phyloP scores from a whole-genome alignment of 2,797 vertebrate species.

The Ctenosaura bakeri region DNA sequence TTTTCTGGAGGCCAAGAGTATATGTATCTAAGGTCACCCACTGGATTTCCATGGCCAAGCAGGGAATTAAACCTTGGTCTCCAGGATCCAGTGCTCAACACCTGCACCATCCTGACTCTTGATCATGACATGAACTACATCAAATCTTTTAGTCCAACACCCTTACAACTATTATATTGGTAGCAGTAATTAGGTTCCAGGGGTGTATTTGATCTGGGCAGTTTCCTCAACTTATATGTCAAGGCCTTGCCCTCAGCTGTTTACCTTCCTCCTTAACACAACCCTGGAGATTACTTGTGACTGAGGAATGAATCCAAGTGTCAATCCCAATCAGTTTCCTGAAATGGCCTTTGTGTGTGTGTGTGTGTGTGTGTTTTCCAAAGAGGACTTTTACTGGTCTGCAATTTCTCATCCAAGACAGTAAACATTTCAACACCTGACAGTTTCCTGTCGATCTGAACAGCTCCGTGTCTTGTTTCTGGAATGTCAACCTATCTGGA shows the following conservation, averaged over 20 bases:
- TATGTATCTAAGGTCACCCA: too few relatives aligned
- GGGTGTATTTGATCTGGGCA: neutral
- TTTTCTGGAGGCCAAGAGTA: too few relatives aligned
- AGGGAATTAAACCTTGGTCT: too few relatives aligned
- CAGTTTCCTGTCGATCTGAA: slow-evolving; percentile 72
- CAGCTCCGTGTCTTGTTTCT: slow-evolving; percentile 60
- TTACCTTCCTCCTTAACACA: neutral
- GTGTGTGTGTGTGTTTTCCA: neutral
- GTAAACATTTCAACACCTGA: slow-evolving; percentile 73
- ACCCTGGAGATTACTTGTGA: slow-evolving; percentile 48
- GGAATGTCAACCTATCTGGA: slow-evolving; percentile 62
- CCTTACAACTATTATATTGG: too few relatives aligned
- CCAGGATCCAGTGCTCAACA: too few relatives aligned
- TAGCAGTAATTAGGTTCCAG: too few relatives aligned
- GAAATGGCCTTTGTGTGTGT: neutral
- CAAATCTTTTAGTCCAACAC: too few relatives aligned
- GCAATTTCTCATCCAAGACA: slow-evolving; percentile 65
- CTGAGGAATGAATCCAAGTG: slow-evolving; percentile 53
- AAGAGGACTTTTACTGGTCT: slow-evolving; percentile 49
- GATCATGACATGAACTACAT: too few relatives aligned
- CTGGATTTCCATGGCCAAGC: too few relatives aligned
- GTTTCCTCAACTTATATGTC: neutral
- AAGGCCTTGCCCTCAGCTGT: neutral
- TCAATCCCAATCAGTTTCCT: neutral
- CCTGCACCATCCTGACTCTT: too few relatives aligned